Base-by-base conservation (phyloP, 2,113 vertebrate genomes). In the Pygoscelis adeliae region DNA sequence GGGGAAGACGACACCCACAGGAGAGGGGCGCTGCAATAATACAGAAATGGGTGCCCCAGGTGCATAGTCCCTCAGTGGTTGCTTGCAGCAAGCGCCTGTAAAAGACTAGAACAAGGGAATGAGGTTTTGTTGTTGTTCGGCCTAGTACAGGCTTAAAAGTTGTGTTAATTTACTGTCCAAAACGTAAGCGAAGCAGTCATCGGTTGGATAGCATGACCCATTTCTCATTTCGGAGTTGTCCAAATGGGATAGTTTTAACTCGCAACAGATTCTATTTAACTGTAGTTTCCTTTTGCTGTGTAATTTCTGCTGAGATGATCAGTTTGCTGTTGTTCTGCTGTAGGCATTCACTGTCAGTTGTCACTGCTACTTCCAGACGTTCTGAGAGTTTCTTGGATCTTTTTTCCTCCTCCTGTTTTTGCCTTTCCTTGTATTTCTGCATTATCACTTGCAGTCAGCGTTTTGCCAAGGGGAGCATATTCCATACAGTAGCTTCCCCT, bases 11-110 rank as follows among this genome's bases (percentile, higher is more conserved):
- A 47, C 36, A 13, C 44, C 53, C 22, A 3, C 1, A 9, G 73
- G 17, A 89, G 29, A 23, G 26, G 26, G 13, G 21, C 15, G 6
- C 44, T 52, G 69, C 46, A 27, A 0, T 8, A 13, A 16, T 8
- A 69, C 69, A 52, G 29, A 3, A 21, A 9, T 5, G 59, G 50
- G 15, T 58, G 53, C 58, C 26, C 38, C 62, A 46, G 17, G 30
- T 26, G 3, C 34, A 2, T 3, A 2, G 50, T n/a, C 59, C 21
- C n/a, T 34, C 1, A 1, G 29, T 30, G 80, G 63, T 36, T 2
- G 3, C 32, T 69, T 1, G 0, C 49, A 36, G 74, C 15, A 18
- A 47, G 59, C 1, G 15, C 22, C 53, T 79, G 23, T n/a, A 11
- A 19, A 65, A 26, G 42, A 17, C 27, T 3, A 5, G 50, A 53